These are phyloP conservation scores for Heliconius ismenius DNA, from an alignment of 2,888 invertebrate species.

Conservation along the genomic window DNA sequence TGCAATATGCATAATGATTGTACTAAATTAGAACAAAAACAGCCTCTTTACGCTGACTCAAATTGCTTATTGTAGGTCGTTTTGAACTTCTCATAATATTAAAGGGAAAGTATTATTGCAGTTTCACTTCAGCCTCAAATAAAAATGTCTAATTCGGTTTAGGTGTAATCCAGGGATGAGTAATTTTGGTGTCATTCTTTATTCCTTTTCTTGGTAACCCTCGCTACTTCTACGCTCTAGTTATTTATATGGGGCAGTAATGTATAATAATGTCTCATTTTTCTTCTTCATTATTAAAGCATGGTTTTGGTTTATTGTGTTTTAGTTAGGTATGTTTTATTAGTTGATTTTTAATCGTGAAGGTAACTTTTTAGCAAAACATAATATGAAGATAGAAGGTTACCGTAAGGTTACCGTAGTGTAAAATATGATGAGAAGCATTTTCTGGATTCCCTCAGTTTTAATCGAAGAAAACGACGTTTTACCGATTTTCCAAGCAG, in stretches of 20 bases:
- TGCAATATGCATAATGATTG: constrained; percentile 79
- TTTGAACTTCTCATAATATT: constrained; percentile 53
- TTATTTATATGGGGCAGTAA: constrained; percentile 11
- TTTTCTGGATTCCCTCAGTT: constrained; percentile 1
- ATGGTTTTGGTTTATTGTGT: too few relatives aligned
- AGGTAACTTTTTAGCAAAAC: too few relatives aligned
- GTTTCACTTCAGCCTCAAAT: constrained; percentile 35
- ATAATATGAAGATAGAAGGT: neutral
- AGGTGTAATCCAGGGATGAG: constrained; percentile 23
- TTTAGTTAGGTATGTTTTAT: too few relatives aligned
- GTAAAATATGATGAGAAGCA: constrained; percentile 14
- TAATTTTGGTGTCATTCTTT: constrained; percentile 28
- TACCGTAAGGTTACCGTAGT: neutral
- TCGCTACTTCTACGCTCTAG: constrained; percentile 5
- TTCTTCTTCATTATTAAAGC: too few relatives aligned
- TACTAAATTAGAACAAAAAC: constrained; percentile 73
- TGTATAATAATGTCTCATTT: neutral
- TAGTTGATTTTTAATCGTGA: too few relatives aligned
- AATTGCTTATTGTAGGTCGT: constrained; percentile 70
- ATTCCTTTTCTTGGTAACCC: constrained; percentile 21
- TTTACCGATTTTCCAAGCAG: constrained; percentile 22
- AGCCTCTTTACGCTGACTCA: constrained; percentile 64
- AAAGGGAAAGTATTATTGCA: constrained; percentile 41
- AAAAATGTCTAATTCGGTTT: constrained; percentile 37
- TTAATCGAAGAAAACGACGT: constrained; percentile 19